Evolutionary conservation across 2,888 invertebrate genomes (phyloP).

Genomic region (Xestia xanthographa): DNA sequence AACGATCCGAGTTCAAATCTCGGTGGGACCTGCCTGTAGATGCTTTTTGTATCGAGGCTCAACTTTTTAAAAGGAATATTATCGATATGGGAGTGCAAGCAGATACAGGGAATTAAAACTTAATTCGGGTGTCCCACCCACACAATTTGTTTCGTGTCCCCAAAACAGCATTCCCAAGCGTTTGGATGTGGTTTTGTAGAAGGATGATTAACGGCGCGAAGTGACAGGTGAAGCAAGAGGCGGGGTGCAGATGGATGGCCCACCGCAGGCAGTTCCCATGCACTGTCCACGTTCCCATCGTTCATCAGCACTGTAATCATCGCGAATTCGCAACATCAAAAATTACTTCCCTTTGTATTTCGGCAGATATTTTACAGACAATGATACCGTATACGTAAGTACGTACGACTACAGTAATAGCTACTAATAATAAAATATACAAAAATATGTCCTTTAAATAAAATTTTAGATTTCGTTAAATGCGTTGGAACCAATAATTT

Average conservation of each 20-base stretch:
- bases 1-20: slow-evolving; percentile 87
- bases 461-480: too few relatives aligned
- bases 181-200: slow-evolving; percentile 73
- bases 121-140: slow-evolving; percentile 23
- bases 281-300: slow-evolving; percentile 72
- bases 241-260: slow-evolving; percentile 76
- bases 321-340: slow-evolving; percentile 64
- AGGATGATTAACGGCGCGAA: slow-evolving; percentile 78
- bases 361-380: slow-evolving; percentile 9
- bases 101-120: slow-evolving; percentile 34
- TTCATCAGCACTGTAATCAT: slow-evolving; percentile 71
- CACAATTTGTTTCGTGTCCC: slow-evolving; percentile 47
- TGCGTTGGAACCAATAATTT: too few relatives aligned
- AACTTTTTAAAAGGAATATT: slow-evolving; percentile 20
- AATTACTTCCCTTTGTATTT: slow-evolving; percentile 55
- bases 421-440: background rate
- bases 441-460: background rate
- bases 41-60: slow-evolving; percentile 26
- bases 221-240: slow-evolving; percentile 74
- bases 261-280: slow-evolving; percentile 86
- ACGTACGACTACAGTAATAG: background rate
- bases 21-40: slow-evolving; percentile 79
- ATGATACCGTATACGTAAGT: background rate
- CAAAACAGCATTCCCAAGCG: slow-evolving; percentile 71
- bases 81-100: background rate